Conservation (phyloP, 2,888 invertebrate genomes). For the Strigamia maritima region DNA sequence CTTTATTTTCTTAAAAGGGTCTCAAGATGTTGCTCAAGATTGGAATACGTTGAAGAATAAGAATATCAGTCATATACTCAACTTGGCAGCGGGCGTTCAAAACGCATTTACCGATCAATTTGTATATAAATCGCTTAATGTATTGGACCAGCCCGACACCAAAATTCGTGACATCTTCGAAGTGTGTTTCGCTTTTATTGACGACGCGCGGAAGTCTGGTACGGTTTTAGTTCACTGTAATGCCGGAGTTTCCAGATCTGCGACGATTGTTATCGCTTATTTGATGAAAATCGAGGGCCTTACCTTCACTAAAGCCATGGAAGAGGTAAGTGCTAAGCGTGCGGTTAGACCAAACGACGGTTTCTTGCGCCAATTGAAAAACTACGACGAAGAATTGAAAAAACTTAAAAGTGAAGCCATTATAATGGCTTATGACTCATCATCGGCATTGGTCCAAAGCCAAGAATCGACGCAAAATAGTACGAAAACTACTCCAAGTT, state of each 20-base stretch:
- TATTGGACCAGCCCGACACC: constrained; percentile 56
- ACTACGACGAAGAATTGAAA: constrained; percentile 46
- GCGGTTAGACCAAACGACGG: constrained; percentile 76
- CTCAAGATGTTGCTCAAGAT: constrained; percentile 77
- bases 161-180: constrained; percentile 47
- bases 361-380: constrained; percentile 67
- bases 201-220: constrained; percentile 56
- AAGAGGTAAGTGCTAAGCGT: constrained; percentile 65
- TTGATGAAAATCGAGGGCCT: constrained; percentile 62
- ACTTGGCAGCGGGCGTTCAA: constrained; percentile 42
- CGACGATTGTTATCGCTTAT: constrained; percentile 75
- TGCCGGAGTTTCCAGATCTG: constrained; percentile 83
- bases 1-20: constrained; percentile 57
- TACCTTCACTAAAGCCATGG: constrained; percentile 64
- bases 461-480: not conserved
- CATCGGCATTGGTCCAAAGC: not conserved
- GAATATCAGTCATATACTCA: constrained; percentile 58
- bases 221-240: constrained; percentile 83
- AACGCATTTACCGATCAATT: constrained; percentile 40
- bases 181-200: constrained; percentile 63
- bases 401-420: not conserved
- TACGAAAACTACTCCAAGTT: not conserved
- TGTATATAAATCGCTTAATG: constrained; percentile 61
- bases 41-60: constrained; percentile 59
- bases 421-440: not conserved